A percentile compares a stretch with the other conserved stretches of the same genome.
Evolutionary conservation across 2,888 invertebrate species (phyloP).

Genomic region (Leucania comma): DNA sequence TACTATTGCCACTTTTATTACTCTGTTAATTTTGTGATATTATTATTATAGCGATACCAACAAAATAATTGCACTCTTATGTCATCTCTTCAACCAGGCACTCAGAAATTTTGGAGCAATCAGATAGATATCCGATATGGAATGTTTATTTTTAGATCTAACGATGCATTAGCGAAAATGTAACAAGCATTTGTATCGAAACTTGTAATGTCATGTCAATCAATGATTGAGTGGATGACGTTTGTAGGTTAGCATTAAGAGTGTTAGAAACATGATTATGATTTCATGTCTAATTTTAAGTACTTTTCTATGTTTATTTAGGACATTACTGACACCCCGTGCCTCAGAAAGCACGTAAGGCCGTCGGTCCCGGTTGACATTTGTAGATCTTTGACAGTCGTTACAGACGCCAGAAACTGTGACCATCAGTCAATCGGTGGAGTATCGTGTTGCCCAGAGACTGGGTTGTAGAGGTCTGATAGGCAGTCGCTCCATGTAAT

Average conservation of each 20-base stretch:
- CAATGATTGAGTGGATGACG: conserved; percentile 5
- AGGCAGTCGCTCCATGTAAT: too few relatives aligned
- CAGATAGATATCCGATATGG: conserved; percentile 33
- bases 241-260: neutral
- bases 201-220: conserved; percentile 15
- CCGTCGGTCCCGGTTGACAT: too few relatives aligned
- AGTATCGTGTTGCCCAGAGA: too few relatives aligned
- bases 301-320: too few relatives aligned
- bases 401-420: too few relatives aligned
- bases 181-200: conserved; percentile 10
- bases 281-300: neutral
- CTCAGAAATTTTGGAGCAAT: conserved; percentile 1
- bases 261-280: neutral
- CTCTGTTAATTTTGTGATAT: too few relatives aligned
- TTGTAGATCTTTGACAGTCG: neutral
- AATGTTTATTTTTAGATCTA: conserved; percentile 20
- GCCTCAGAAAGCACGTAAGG: too few relatives aligned
- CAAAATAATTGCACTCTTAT: conserved; percentile 1
- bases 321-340: too few relatives aligned
- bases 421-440: too few relatives aligned
- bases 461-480: too few relatives aligned
- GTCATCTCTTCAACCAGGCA: neutral
- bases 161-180: conserved; percentile 26
- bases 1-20: too few relatives aligned
- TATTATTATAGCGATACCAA: neutral